phyloP scores from a whole-genome alignment of 2,113 vertebrate species.

The Scomber colias region DNA sequence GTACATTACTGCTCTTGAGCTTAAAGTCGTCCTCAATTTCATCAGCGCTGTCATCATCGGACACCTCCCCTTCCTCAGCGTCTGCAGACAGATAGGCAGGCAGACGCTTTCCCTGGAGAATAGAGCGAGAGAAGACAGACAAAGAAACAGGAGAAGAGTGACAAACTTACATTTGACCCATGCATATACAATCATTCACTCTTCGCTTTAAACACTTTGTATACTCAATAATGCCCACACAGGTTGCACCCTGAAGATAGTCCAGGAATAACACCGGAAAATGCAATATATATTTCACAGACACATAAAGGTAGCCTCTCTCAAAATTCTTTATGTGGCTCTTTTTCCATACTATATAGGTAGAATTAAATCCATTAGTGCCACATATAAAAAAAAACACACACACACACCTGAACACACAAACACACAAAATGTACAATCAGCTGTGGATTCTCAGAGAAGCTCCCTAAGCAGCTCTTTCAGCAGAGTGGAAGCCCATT shows the following conservation, averaged over 20 bases:
- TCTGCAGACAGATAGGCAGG: constrained; percentile 92
- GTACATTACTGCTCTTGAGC: constrained; percentile 91
- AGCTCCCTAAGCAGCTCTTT: constrained; percentile 61
- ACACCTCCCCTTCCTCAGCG: constrained; percentile 97
- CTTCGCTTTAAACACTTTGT: background rate
- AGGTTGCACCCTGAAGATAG: constrained; percentile 4
- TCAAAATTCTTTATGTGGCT: constrained; percentile 5
- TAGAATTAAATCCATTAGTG: constrained; percentile 20
- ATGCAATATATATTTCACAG: constrained; percentile 11
- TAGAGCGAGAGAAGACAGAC: constrained; percentile 24
- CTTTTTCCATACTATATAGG: constrained; percentile 29
- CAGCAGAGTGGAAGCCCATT: constrained; percentile 70
- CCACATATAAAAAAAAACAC: background rate
- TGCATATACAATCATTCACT: background rate
- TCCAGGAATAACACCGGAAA: constrained; percentile 16
- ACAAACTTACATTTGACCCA: constrained; percentile 22
- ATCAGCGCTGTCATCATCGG: constrained; percentile 97
- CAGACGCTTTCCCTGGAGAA: constrained; percentile 92
- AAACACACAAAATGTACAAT: constrained; percentile 32
- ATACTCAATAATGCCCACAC: constrained; percentile 22
- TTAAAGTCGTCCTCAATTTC: constrained; percentile 99
- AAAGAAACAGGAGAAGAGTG: constrained; percentile 1
- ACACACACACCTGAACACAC: constrained; percentile 21
- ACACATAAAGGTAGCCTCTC: background rate
- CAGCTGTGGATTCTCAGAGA: constrained; percentile 53